phyloP scores from a whole-genome alignment of 2,797 vertebrate species.

The Emydoidea blandingii region DNA sequence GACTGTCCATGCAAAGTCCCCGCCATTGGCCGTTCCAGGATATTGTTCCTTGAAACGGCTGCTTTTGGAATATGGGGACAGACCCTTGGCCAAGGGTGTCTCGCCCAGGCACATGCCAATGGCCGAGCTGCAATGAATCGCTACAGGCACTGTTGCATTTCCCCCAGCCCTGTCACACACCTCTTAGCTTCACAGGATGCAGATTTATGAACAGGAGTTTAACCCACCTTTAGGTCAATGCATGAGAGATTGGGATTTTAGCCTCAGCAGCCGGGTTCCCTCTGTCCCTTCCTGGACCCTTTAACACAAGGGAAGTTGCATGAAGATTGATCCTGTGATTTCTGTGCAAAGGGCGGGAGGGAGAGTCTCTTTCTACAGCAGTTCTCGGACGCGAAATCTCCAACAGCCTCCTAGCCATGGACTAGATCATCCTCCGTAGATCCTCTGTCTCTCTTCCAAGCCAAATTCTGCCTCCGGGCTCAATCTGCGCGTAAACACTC shows the following conservation, averaged over 20 bases:
- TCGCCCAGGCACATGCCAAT: neutral
- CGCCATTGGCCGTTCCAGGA: neutral
- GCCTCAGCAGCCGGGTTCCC: neutral
- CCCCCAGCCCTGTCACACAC: neutral
- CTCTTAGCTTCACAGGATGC: neutral
- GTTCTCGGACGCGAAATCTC: neutral
- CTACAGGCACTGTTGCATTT: neutral
- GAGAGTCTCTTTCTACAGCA: neutral
- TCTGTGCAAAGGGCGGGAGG: neutral
- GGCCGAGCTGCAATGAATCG: neutral
- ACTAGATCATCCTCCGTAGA: no score
- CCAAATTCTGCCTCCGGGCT: no score
- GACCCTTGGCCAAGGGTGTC: neutral
- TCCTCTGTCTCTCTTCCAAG: no score
- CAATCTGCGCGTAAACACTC: no score
- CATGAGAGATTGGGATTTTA: neutral
- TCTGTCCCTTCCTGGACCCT: neutral
- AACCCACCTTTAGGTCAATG: neutral
- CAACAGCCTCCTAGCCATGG: no score
- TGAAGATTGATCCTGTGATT: no score
- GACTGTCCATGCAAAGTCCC: no score
- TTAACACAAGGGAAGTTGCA: neutral
- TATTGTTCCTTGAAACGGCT: neutral
- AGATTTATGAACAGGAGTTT: neutral
- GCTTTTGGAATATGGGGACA: neutral